Conservation (phyloP, 2,113 vertebrate species). For the Chelonoidis abingdonii region DNA sequence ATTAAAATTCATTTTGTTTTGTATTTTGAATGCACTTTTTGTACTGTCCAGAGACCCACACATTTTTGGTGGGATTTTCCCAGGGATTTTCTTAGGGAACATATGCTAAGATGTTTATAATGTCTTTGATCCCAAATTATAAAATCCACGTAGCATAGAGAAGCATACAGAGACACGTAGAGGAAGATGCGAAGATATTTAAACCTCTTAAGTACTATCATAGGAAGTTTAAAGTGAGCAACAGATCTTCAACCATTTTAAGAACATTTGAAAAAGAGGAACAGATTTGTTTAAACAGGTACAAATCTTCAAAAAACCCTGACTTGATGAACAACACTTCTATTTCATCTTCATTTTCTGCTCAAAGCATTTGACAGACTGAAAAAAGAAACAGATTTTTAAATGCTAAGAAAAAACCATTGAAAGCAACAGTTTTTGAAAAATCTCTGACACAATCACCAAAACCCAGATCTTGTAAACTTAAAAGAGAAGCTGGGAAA, state of each 20-base stretch:
- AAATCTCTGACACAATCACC: constrained; percentile 70
- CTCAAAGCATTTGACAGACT: constrained; percentile 68
- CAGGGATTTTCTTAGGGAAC: background rate
- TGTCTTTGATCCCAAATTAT: background rate
- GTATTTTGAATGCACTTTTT: background rate
- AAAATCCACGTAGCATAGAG: background rate
- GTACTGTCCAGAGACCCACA: background rate
- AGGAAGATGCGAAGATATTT: background rate
- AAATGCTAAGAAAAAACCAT: constrained; percentile 67
- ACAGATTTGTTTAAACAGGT: constrained; percentile 80
- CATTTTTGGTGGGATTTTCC: background rate
- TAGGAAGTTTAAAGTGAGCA: constrained; percentile 69
- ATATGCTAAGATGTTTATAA: background rate
- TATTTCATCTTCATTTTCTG: constrained; percentile 32
- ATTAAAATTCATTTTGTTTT: constrained; percentile 7
- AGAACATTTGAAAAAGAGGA: constrained; percentile 67
- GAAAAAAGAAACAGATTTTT: constrained; percentile 76
- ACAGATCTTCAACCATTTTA: constrained; percentile 68
- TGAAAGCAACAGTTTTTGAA: constrained; percentile 63
- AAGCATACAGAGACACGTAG: background rate
- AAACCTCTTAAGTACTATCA: constrained; percentile 3
- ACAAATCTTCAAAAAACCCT: constrained; percentile 36
- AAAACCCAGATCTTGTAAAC: constrained; percentile 70
- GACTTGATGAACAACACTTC: constrained; percentile 65
- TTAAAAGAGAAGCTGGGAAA: constrained; percentile 65